Percentiles rank a stretch among this genome's conserved stretches.
Conservation (phyloP, 2,888 invertebrate species). For the Lobophora halterata region DNA sequence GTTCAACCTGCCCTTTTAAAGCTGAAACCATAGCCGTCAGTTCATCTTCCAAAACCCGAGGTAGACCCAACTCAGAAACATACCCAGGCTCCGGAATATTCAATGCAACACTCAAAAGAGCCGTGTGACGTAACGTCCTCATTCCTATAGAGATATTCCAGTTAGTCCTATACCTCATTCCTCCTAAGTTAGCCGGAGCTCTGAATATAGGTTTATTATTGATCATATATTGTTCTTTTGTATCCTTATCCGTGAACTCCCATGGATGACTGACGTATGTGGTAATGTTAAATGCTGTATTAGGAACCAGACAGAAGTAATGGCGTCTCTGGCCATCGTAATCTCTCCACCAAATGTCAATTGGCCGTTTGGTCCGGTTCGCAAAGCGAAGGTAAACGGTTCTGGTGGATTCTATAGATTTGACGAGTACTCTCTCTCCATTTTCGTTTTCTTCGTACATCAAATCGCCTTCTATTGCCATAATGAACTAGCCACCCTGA, state of each 20-base stretch:
- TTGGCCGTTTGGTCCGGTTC: slow-evolving; percentile 57
- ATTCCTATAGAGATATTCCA: slow-evolving; percentile 78
- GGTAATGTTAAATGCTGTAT: slow-evolving; percentile 82
- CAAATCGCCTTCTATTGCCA: slow-evolving; percentile 41
- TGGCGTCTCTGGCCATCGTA: slow-evolving; percentile 83
- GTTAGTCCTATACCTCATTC: slow-evolving; percentile 55
- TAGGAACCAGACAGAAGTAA: slow-evolving; percentile 81
- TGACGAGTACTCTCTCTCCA: slow-evolving; percentile 53
- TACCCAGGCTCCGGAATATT: slow-evolving; percentile 47
- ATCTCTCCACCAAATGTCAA: slow-evolving; percentile 89
- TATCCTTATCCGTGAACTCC: slow-evolving; percentile 87
- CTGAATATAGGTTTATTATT: slow-evolving; percentile 74
- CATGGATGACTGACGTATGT: slow-evolving; percentile 92
- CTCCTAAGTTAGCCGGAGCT: slow-evolving; percentile 55
- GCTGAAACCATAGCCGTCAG: slow-evolving; percentile 45
- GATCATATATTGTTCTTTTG: slow-evolving; percentile 83
- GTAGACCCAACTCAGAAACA: slow-evolving; percentile 62
- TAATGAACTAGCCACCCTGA: no score
- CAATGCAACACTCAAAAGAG: slow-evolving; percentile 68
- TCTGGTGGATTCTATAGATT: slow-evolving; percentile 50
- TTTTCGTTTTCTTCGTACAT: slow-evolving; percentile 58
- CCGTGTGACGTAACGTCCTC: slow-evolving; percentile 67
- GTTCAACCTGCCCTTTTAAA: no score
- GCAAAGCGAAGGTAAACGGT: slow-evolving; percentile 58
- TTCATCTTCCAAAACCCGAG: slow-evolving; percentile 59